Evolutionary conservation across 2,888 invertebrate genomes (phyloP), one percentile per base, ranked within the genome.

Genomic region (Iphiclides podalirius): DNA sequence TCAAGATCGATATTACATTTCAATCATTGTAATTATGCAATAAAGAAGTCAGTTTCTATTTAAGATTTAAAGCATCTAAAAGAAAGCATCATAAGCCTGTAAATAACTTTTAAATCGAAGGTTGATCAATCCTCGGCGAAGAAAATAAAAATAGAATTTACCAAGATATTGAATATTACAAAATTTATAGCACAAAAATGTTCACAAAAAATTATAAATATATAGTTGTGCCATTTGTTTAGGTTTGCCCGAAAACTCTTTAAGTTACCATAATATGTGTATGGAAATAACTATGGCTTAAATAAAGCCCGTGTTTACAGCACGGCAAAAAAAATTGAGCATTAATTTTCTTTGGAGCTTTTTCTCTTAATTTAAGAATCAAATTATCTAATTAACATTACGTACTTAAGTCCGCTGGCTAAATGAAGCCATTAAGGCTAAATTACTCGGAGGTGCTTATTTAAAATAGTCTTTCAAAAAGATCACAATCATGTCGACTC

Each of bases 381-480:
- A 69, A 75, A 74, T 75, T 70, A 77, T 71, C 61, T 75, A 74
- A 75, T 76, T 78, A 77, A 72, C 71, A 71, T 75, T 72, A 75
- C 66, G 68, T 54, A 60, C 58, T 61, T 50, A 61, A 64, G 66
- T 67, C 70, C 66, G 31, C 41, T 60, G 70, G 66, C 61, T 67
- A 70, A 75, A 76, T 71, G 64, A 70, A 75, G 69, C 67, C 67
- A 66, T 72, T 71, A 68, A 58, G 66, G 64, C 58, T 63, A 68
- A 71, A 63, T 72, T 67, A 70, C 65, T 67, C 58, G 61, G 58
- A 70, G 69, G 62, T 63, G 67, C 63, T 71, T 70, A 67, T 66
- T 67, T 66, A 70, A 70, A 67, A 66, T 58, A 61, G 57, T 63
- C 60, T 58, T 63, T 57, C 52, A 57, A 51, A 50, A 41, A 51